Evolutionary conservation across 2,797 vertebrate species (phyloP), one percentile per base, ranked within the genome.

Genomic region (Tragopan temminckii): DNA sequence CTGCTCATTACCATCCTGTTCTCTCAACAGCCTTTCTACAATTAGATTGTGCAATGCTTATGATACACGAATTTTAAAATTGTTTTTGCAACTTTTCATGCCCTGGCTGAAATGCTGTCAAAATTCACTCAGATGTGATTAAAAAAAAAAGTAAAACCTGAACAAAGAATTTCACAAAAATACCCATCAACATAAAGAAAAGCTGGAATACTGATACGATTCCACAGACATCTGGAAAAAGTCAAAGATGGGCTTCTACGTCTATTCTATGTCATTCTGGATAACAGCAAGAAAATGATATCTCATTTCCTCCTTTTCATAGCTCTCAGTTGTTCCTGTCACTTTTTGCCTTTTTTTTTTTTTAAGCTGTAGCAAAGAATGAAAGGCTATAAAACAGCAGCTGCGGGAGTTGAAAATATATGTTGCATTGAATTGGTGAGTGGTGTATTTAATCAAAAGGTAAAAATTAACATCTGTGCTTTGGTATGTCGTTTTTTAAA

Each of bases 211-310:
- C 64, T 82, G 45, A 91, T 83, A 42, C 8, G 71, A 62, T 78
- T 93, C 53, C 33, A 61, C 8, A 14, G 31, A 90, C 80, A 92
- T 80, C 90, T 92, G 87, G 92, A 89, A 97, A 94, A 95, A 90
- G 59, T 96, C 62, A 93, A 80, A 93, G 77, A 95, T 70, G 31
- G 27, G 55, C 95, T 95, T 96, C 72, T 81, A 80, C 63, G 63
- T 89, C 82, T 92, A 48, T 71, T 87, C 62, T 71, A 1, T 92
- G 59, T 90, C 93, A 85, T 79, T 82, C 13, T 89, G 85, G 48
- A 80, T 68, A 94, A 89, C 80, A 96, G 62, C 88, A 88, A 74
- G 50, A 84, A 92, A 86, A 90, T 90, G 33, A 69, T 64, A 80
- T 70, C 58, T 31, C 45, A 68, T 86, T 96, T n/a, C 53, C 53